phyloP scores from a whole-genome alignment of 1,140 invertebrate species.

The Lasioglossum baleicum region DNA sequence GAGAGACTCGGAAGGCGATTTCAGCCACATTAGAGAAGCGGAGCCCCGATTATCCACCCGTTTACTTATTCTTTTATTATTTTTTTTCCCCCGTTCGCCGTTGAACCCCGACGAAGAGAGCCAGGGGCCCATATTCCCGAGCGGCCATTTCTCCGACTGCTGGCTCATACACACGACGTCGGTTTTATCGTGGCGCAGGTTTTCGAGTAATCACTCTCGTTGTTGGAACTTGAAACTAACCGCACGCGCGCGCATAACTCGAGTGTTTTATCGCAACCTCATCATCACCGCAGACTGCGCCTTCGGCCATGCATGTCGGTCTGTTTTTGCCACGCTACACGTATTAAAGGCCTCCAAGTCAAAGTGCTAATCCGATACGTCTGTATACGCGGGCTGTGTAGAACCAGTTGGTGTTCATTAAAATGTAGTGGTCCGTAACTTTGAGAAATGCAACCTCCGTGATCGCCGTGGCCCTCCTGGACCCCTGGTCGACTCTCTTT shows the following conservation, averaged over 20 bases:
- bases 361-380: slow-evolving; percentile 64
- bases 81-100: too few relatives aligned
- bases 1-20: too few relatives aligned
- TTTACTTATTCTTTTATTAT: too few relatives aligned
- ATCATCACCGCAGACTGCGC: slow-evolving; percentile 60
- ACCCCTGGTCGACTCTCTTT: too few relatives aligned
- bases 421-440: slow-evolving; percentile 32
- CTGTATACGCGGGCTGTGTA: slow-evolving; percentile 18
- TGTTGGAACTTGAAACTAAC: slow-evolving; percentile 57
- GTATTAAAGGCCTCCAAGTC: slow-evolving; percentile 42
- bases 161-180: slow-evolving; percentile 11
- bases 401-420: slow-evolving; percentile 44
- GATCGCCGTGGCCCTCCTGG: not conserved
- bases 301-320: slow-evolving; percentile 61
- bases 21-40: too few relatives aligned
- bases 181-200: slow-evolving; percentile 45
- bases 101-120: too few relatives aligned
- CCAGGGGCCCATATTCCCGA: too few relatives aligned
- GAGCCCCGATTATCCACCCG: too few relatives aligned
- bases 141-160: slow-evolving; percentile 8
- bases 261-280: slow-evolving; percentile 60
- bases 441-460: slow-evolving; percentile 19
- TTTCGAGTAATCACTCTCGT: slow-evolving; percentile 58
- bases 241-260: slow-evolving; percentile 62
- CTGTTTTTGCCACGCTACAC: slow-evolving; percentile 65